A percentile compares a stretch with the other conserved stretches of the same genome.
phyloP scores from a whole-genome alignment of 2,888 invertebrate genomes.

The Hirtodrosophila duncani region DNA sequence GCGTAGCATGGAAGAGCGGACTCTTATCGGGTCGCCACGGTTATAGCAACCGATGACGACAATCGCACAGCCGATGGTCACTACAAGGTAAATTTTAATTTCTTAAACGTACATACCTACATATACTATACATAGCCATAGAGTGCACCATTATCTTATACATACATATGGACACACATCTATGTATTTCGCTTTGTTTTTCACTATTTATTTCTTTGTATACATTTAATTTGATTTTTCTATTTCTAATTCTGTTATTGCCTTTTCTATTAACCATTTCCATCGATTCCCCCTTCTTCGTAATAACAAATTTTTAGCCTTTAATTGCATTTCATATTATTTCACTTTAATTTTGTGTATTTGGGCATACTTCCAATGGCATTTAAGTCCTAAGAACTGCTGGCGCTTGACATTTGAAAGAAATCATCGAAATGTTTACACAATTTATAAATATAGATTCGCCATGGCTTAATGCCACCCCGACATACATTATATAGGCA shows the following conservation, averaged over 20 bases:
- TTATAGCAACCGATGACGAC: constrained; percentile 94
- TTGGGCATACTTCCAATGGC: constrained; percentile 62
- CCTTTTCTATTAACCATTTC: constrained; percentile 15
- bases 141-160: too few relatives aligned
- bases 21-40: constrained; percentile 98
- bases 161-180: constrained; percentile 1
- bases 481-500: too few relatives aligned
- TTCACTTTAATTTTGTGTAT: constrained; percentile 43
- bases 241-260: constrained; percentile 8
- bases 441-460: constrained; percentile 44
- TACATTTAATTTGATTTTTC: constrained; percentile 16
- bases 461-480: constrained; percentile 28
- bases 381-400: constrained; percentile 29
- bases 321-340: constrained; percentile 42
- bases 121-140: constrained; percentile 9
- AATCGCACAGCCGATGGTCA: constrained; percentile 96
- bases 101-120: constrained; percentile 5
- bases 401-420: constrained; percentile 57
- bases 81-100: constrained; percentile 84
- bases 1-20: constrained; percentile 92
- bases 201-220: constrained; percentile 24
- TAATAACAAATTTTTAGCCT: constrained; percentile 2
- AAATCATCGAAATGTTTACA: constrained; percentile 38
- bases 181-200: constrained; percentile 14
- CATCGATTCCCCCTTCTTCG: constrained; percentile 25